A percentile compares a stretch with the other conserved stretches of the same genome.
phyloP scores from a whole-genome alignment of 2,797 vertebrate genomes.

The Rhabdomys pumilio region DNA sequence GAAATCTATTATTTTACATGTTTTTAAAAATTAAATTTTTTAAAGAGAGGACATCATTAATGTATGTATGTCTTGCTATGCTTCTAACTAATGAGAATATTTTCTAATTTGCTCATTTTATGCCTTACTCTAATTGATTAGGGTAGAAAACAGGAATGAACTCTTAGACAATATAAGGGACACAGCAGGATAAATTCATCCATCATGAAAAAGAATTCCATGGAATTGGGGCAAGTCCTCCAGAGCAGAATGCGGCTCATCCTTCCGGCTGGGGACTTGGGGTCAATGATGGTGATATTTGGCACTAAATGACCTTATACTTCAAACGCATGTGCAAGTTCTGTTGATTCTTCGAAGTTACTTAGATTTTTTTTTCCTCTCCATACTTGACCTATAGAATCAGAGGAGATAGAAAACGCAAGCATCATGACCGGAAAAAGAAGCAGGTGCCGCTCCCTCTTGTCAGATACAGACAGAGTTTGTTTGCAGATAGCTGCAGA shows the following conservation, averaged over 20 bases:
- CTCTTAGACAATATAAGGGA: background rate
- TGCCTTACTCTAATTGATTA: background rate
- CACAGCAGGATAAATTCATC: background rate
- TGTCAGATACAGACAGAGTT: background rate
- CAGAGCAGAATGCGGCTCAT: background rate
- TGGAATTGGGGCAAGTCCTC: background rate
- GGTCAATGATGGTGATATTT: rapidly evolving
- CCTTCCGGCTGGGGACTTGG: background rate
- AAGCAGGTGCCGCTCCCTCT: background rate
- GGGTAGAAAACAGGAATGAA: background rate
- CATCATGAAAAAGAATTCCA: background rate
- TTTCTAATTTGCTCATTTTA: background rate
- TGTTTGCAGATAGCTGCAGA: rapidly evolving
- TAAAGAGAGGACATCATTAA: background rate
- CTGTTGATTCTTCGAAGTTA: background rate
- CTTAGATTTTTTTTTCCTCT: background rate
- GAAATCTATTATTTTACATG: background rate
- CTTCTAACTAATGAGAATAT: background rate
- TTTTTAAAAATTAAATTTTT: background rate
- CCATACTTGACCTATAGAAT: background rate
- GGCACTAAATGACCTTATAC: rapidly evolving
- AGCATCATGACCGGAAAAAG: too few species aligned
- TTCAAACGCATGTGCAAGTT: background rate
- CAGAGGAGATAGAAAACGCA: background rate
- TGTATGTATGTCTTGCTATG: background rate